These are phyloP conservation scores for Macquaria ambigua DNA, from an alignment of 2,113 vertebrate genomes.

Conservation along the genomic window DNA sequence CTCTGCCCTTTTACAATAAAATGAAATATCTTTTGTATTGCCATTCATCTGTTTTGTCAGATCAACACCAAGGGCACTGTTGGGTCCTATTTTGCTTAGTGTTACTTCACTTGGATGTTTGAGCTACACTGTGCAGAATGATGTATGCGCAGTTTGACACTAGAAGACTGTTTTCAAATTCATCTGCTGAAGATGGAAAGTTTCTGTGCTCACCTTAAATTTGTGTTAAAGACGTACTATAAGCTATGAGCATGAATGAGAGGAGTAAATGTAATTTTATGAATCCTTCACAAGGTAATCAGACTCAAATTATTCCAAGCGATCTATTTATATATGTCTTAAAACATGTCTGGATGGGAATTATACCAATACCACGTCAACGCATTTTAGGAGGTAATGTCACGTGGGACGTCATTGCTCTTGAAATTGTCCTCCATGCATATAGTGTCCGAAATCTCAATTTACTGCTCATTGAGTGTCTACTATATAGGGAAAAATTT, in stretches of 20 bases:
- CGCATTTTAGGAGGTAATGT: too few relatives aligned
- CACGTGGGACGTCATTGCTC: not conserved
- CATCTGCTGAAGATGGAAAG: not conserved
- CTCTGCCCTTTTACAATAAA: constrained; percentile 78
- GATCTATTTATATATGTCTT: too few relatives aligned
- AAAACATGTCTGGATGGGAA: too few relatives aligned
- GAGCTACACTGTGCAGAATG: not conserved
- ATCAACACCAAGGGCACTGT: not conserved
- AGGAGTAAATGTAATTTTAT: too few relatives aligned
- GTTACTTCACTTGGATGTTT: not conserved
- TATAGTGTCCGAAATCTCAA: not conserved
- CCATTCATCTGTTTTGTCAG: constrained; percentile 31
- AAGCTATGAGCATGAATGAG: too few relatives aligned
- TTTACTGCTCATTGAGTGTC: not conserved
- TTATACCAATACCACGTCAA: too few relatives aligned
- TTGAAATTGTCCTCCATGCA: not conserved
- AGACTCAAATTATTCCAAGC: too few relatives aligned
- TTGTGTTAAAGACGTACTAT: not conserved
- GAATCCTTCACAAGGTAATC: too few relatives aligned
- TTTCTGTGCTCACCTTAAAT: not conserved
- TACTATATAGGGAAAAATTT: not conserved
- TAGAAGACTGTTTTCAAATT: not conserved
- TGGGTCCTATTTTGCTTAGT: not conserved
- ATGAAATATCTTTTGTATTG: constrained; percentile 82
- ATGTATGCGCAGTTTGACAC: not conserved